Base-by-base conservation (phyloP, 2,113 vertebrate species). In the Lutjanus erythropterus region DNA sequence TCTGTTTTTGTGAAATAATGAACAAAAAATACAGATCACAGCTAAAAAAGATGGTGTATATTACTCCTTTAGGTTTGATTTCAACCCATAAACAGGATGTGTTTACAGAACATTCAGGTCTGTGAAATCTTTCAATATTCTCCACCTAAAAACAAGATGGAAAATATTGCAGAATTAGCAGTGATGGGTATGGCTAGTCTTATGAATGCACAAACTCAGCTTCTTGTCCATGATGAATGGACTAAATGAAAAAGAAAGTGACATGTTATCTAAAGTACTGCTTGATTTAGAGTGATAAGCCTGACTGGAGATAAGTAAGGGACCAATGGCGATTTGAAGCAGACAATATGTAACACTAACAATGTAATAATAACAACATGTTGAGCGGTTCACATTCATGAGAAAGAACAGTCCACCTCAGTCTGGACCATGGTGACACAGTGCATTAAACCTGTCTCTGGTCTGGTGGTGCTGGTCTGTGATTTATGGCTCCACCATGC, bases 401-500 rank as follows among this genome's bases (percentile, higher is more conserved):
- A 35, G 9, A 9, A 37, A 42, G 25, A 46, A 15, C 37, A 56
- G 29, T 35, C 19, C n/a, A 21, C 2, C 39, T 37, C 12, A 29
- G 11, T 37, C 9, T 62, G 55, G 46, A 42, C 21, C 25, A 9
- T 25, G 18, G 15, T 62, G 21, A 21, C 7, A 15, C 16, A 27
- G n/a, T 3, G 31, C 25, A 8, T 16, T 3, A 15, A n/a, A 31
- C 37, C 44, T 59, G 65, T 71, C 72, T 29, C 62, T 29, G n/a
- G n/a, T n/a, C n/a, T n/a, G n/a, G n/a, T n/a, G 33, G 44, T 15
- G 11, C 21, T 42, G 69, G 29, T 25, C 5, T 49, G 6, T 78
- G 88, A 89, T 77, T 60, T 80, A 80, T 86, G 87, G 78, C 89
- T 69, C 88, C 91, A 84, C 81, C 89, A 81, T 61, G 91, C 41